phyloP scores from a whole-genome alignment of 2,113 vertebrate species.

The Megaceryle torquata region DNA sequence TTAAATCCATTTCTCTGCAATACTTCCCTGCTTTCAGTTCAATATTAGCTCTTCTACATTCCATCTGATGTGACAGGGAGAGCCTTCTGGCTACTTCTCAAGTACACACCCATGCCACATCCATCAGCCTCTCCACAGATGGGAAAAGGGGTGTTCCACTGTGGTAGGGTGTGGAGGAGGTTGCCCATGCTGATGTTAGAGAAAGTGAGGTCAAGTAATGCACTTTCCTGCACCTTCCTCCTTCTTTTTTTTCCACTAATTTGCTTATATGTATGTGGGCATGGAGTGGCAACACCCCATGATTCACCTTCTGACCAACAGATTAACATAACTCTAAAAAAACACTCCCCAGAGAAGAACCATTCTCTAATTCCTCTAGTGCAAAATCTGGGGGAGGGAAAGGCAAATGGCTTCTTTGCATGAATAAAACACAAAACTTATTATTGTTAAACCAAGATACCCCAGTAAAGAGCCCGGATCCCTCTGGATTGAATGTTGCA shows the following conservation, averaged over 20 bases:
- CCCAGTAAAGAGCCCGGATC: neutral
- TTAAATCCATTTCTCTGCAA: neutral
- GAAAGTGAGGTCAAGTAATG: neutral
- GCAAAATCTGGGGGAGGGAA: neutral
- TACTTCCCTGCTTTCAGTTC: neutral
- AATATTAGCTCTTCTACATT: neutral
- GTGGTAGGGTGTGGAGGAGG: neutral
- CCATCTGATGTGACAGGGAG: neutral
- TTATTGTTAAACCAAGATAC: accelerated
- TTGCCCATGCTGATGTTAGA: neutral
- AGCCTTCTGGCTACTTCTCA: neutral
- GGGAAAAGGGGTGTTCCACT: neutral
- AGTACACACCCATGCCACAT: neutral
- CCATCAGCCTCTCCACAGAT: neutral
- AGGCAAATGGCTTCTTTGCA: neutral
- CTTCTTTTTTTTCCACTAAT: neutral
- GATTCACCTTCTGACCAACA: conserved; percentile 53
- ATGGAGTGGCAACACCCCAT: conserved; percentile 25
- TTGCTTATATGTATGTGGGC: conserved; percentile 2
- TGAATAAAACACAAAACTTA: neutral
- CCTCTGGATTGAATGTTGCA: accelerated
- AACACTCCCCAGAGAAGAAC: conserved; percentile 24
- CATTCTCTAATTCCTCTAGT: neutral
- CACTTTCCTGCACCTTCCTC: neutral
- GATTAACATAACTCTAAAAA: neutral